These are phyloP conservation scores for Hyperopisus bebe DNA, from an alignment of 2,113 vertebrate genomes.

Conservation along the genomic window DNA sequence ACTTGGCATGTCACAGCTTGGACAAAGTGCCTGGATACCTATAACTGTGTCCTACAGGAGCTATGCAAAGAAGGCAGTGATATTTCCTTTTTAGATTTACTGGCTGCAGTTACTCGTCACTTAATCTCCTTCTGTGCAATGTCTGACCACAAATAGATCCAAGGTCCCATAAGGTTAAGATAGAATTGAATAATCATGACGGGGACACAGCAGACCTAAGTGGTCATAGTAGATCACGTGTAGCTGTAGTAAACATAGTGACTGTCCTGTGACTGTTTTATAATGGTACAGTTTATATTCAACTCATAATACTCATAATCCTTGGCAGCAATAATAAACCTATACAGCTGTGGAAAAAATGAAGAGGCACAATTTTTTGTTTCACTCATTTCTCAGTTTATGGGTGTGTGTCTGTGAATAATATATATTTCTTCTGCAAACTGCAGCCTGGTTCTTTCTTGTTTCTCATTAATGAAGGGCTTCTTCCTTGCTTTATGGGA, in stretches of 20 bases:
- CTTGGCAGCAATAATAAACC: too few relatives aligned
- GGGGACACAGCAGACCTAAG: background rate
- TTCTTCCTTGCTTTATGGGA: too few relatives aligned
- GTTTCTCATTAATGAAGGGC: too few relatives aligned
- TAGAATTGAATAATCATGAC: background rate
- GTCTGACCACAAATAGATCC: background rate
- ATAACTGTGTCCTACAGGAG: too few relatives aligned
- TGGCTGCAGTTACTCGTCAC: background rate
- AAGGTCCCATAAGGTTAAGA: background rate
- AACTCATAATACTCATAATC: too few relatives aligned
- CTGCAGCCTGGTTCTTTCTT: too few relatives aligned
- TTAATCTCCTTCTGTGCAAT: background rate
- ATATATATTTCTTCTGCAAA: too few relatives aligned
- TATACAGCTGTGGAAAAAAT: too few relatives aligned
- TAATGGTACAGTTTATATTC: background rate
- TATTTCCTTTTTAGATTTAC: background rate
- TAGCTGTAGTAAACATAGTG: background rate
- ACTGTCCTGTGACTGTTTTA: background rate
- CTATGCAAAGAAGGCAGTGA: background rate
- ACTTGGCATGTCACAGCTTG: background rate
- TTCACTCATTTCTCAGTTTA: too few relatives aligned
- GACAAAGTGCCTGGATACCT: background rate
- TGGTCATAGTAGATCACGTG: background rate
- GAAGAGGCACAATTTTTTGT: too few relatives aligned
- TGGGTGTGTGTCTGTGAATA: too few relatives aligned